Base-by-base conservation (phyloP, 30 jellyfish, hydroid and myxozoan genomes). In the Aurelia aurita region DNA sequence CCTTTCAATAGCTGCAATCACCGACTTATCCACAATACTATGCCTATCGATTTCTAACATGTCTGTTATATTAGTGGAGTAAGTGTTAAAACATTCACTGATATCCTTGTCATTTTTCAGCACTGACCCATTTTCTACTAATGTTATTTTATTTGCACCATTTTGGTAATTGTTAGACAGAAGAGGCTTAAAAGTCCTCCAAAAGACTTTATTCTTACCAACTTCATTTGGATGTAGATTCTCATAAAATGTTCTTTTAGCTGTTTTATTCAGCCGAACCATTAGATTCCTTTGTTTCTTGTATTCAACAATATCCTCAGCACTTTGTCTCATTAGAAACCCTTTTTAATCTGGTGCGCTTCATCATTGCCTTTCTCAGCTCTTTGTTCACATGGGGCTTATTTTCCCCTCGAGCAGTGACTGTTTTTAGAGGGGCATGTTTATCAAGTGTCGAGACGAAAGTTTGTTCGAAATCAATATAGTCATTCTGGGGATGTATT, bases 351-450 rank as follows among this genome's bases (percentile, higher is more conserved):
- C 59, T 60, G 20, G 79, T 10, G 13, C 79, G 14, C 28, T 66
- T 69, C 82, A 28, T 69, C 43, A 35, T 14, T 29, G 82, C 68
- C 26, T 69, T 69, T 23, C 68, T 35, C 66, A 69, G 32, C 43
- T 35, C 82, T 12, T 69, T 69, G 34, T 69, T 65, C 16, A 69
- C 82, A 69, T 66, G 59, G 9, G 79, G 79, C 59, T 66, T 66
- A 66, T 66, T 66, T 10, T 66, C 28, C 23, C 25, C 79, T 60
- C 59, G 22, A 32, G 22, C 62, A 25, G 28, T 32, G 22, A 60
- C 79, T 6, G 79, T 66, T 60, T 66, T 66, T 6, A 66, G 22
- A 66, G 79, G 59, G 19, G 79, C 79, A 66, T 66, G 79, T 66
- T 66, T 66, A 66, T 66, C 79, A 23, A 32, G 79, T 11, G 79